These are phyloP conservation scores for Peromyscus maniculatus DNA, from an alignment of 2,113 vertebrate species.

Conservation along the genomic window DNA sequence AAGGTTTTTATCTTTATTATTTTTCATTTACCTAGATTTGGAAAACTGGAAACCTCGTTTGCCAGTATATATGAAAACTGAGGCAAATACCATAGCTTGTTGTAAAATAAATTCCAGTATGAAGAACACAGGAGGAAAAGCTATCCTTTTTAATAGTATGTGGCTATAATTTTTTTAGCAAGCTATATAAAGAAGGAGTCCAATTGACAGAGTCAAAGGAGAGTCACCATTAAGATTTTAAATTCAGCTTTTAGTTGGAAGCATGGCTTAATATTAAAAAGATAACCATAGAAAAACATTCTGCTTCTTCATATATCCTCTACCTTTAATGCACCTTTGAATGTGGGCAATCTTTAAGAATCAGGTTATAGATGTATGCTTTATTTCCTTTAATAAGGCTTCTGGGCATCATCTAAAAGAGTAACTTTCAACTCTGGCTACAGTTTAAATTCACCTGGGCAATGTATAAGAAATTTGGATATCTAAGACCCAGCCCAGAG, in stretches of 20 bases:
- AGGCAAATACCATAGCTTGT: not conserved
- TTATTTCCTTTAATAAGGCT: constrained; percentile 34
- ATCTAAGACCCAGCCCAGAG: not conserved
- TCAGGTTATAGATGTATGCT: not conserved
- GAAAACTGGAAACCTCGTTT: not conserved
- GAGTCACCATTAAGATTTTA: constrained; percentile 22
- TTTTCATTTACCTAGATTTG: not conserved
- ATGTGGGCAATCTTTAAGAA: constrained; percentile 44
- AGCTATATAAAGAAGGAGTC: constrained; percentile 13
- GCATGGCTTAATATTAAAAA: not conserved
- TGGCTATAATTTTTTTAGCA: not conserved
- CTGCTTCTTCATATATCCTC: not conserved
- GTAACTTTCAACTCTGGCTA: not conserved
- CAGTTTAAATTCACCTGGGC: constrained; percentile 28
- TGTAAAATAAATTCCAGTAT: constrained; percentile 11
- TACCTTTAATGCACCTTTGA: constrained; percentile 13
- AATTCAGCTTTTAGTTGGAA: constrained; percentile 25
- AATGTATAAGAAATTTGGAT: not conserved
- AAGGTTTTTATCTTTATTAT: not conserved
- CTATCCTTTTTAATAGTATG: not conserved
- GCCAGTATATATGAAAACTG: constrained; percentile 14
- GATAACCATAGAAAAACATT: not conserved
- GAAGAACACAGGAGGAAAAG: not conserved
- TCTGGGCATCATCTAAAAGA: constrained; percentile 14
- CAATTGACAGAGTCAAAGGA: constrained; percentile 22